Base-by-base conservation (phyloP, 2,797 vertebrate species). In the Sebastolobus altivelis region DNA sequence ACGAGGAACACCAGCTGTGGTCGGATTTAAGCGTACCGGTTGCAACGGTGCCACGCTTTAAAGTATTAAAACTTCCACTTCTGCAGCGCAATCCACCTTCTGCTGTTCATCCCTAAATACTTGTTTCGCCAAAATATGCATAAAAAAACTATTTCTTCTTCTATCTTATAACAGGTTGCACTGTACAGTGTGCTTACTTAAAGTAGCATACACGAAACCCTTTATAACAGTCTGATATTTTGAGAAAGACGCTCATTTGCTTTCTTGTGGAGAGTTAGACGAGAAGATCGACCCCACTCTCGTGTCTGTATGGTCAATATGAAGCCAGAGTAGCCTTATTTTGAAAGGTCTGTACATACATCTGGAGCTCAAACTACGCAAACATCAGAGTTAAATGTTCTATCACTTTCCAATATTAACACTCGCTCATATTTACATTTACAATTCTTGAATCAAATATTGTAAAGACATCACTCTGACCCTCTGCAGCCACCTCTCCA, bases 1-100 rank as follows among this genome's bases (percentile, higher is more conserved):
- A 71, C 43, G 35, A 75, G 62, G 62, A 72, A 38, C 58, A 55
- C 52, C 69, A 79, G 72, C 68, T 78, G 78, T 4, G 22, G 31
- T 74, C 25, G 3, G 59, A 59, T 49, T 72, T 49, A 84, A 25
- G 29, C 11, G 33, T 13, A 25, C 12, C 22, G 37, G 13, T 25
- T 54, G 12, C 16, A 63, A 33, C n/a, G 16, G 31, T 31, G 20
- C 14, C 11, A 49, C 16, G n/a, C 69, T 69, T 78, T 40, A 31
- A 66, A 38, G 14, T 20, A 20, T 31, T 6, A 52, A 0, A 65
- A 1, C 18, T 59, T 22, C 2, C 27, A 62, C 22, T 68, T 79
- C 37, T 75, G 49, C 49, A 76, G 29, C 20, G 25, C 38, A 54
- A 65, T 55, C 55, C 33, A 52, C 22, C 22, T 58, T 69, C 20